Evolutionary conservation across 2,797 vertebrate species (phyloP).

Genomic region (Numenius phaeopus): DNA sequence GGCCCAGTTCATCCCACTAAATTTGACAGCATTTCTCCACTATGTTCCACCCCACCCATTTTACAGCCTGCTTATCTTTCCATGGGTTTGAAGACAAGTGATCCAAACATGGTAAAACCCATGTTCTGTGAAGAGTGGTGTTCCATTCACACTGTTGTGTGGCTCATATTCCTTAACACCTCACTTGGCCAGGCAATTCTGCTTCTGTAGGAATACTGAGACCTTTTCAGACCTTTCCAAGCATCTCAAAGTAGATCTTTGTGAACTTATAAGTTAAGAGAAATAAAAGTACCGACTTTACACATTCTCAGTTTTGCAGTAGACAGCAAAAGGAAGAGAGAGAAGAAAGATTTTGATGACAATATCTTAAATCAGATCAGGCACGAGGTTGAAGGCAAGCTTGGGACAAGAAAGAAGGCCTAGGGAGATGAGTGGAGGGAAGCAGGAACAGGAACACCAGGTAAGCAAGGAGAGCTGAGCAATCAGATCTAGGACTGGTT

Average conservation of each 20-base stretch:
- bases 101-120: neutral
- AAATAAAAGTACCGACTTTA: neutral
- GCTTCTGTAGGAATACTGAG: neutral
- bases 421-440: neutral
- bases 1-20: neutral
- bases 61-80: neutral
- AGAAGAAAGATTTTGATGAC: neutral
- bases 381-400: neutral
- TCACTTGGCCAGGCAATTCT: neutral
- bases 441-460: neutral
- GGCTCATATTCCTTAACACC: neutral
- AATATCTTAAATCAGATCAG: neutral
- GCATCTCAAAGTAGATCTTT: neutral
- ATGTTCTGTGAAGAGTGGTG: neutral
- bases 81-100: neutral
- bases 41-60: neutral
- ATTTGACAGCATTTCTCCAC: neutral
- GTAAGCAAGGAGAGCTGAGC: neutral
- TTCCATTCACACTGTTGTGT: neutral
- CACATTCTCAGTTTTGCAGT: neutral
- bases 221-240: neutral
- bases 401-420: neutral
- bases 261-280: neutral
- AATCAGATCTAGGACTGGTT: neutral
- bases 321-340: neutral